Evolutionary conservation across 2,888 invertebrate species (phyloP), one percentile per base, ranked within the genome.

Genomic region (Caenorhabditis sp.): DNA sequence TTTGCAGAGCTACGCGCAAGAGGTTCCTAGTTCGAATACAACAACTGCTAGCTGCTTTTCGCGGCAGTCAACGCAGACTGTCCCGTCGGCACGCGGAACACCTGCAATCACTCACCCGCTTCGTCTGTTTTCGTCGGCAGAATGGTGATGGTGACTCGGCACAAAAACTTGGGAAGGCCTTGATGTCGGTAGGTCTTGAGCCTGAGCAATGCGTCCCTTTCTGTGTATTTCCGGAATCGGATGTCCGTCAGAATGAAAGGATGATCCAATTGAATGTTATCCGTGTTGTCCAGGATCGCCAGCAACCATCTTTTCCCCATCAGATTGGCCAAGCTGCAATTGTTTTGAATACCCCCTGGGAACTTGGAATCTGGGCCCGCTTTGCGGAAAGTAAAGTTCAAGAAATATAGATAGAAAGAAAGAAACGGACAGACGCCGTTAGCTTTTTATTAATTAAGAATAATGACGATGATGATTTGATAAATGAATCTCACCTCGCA

Each of bases 181-280:
- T 45, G 43, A 13, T 58, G 58, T 30, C 43, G 7, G 11, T 58
- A 43, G 3, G 59, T 59, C 20, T 59, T 59, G 24, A 59, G n/a
- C 46, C 35, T 45, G 17, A 50, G 32, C 7, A 50, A 20, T 0
- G 50, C n/a, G 15, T 32, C 30, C 15, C 15, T 2, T 2, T 46
- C 22, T 1, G 22, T 9, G 11, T 8, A 8, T 22, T 24, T 24
- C 13, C 9, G 6, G 24, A 22, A 46, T 11, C 13, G 9, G 9
- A 46, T 46, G 6, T 20, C 13, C 2, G 24, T 46, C 22, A 46
- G 24, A 20, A 46, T 46, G 45, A 22, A 24, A 24, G 3, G 20
- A 5, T 20, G 20, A 24, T 46, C 45, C 7, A 22, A 3, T 20
- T 20, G 22, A 15, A 46, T 8, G 8, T 20, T 8, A 11, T 20